Percentiles rank a stretch among this genome's conserved stretches.
phyloP scores from a whole-genome alignment of 2,797 vertebrate species.

The Hydrocynus forskahlii region DNA sequence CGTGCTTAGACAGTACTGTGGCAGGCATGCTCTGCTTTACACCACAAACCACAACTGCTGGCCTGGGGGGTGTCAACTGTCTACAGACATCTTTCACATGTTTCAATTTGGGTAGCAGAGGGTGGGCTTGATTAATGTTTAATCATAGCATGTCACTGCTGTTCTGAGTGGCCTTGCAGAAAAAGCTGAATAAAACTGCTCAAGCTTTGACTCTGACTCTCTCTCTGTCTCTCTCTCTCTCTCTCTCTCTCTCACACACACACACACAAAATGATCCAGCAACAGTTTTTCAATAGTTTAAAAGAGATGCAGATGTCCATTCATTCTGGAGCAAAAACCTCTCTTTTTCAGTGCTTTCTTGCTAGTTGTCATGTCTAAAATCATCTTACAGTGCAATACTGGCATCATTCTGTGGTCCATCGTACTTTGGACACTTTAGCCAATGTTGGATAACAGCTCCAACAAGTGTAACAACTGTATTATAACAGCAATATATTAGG shows the following conservation, averaged over 20 bases:
- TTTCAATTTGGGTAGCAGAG: conserved; percentile 37
- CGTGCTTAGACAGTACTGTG: neutral
- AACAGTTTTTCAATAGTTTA: conserved; percentile 38
- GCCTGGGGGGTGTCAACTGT: neutral
- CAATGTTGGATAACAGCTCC: no score
- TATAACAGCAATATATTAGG: neutral
- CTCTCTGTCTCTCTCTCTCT: no score
- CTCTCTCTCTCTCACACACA: neutral
- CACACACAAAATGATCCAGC: neutral
- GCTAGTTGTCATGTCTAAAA: neutral
- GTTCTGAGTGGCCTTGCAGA: conserved; percentile 41
- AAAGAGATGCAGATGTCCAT: conserved; percentile 7
- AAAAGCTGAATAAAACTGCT: conserved; percentile 40
- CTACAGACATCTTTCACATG: neutral
- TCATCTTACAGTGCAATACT: conserved; percentile 16
- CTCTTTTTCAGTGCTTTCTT: conserved; percentile 7
- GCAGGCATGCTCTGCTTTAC: neutral
- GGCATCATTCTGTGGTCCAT: neutral
- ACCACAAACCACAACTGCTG: neutral
- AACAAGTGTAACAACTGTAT: neutral
- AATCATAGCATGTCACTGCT: conserved; percentile 28
- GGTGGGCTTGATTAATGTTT: conserved; percentile 35
- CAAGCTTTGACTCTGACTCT: neutral
- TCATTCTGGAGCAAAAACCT: conserved; percentile 3
- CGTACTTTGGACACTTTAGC: neutral